A percentile compares a stretch with the other conserved stretches of the same genome.
Conservation (phyloP, 1,140 invertebrate species). For the Magallana gigas region DNA sequence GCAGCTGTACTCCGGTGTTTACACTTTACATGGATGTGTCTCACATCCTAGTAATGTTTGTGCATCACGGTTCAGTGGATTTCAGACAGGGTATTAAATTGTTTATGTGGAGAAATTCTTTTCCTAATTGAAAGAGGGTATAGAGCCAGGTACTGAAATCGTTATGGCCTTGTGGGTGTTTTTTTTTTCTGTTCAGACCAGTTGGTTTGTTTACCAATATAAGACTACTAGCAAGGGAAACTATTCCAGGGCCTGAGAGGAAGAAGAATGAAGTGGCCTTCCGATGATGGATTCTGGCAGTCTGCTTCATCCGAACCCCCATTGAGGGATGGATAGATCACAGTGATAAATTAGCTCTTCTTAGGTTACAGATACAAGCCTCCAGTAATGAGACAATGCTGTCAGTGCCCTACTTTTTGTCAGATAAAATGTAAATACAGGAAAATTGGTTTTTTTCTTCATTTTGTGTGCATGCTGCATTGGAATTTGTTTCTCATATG, state of each 20-base stretch:
- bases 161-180: neutral
- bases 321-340: neutral
- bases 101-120: no score
- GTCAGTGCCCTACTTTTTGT: neutral
- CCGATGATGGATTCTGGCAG: neutral
- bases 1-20: no score
- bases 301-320: neutral
- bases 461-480: neutral
- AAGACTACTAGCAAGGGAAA: neutral
- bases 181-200: neutral
- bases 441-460: neutral
- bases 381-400: neutral
- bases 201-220: slow-evolving; percentile 20
- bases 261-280: neutral
- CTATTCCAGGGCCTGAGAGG: neutral
- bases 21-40: no score
- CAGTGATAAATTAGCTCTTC: neutral
- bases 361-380: neutral
- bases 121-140: neutral
- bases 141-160: slow-evolving; percentile 1
- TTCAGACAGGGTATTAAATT: no score
- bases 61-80: no score
- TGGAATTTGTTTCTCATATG: neutral
- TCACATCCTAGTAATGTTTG: no score
- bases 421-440: no score